A percentile compares a stretch with the other conserved stretches of the same genome.
Conservation (phyloP, 2,797 vertebrate species). For the Rhinophrynus dorsalis region DNA sequence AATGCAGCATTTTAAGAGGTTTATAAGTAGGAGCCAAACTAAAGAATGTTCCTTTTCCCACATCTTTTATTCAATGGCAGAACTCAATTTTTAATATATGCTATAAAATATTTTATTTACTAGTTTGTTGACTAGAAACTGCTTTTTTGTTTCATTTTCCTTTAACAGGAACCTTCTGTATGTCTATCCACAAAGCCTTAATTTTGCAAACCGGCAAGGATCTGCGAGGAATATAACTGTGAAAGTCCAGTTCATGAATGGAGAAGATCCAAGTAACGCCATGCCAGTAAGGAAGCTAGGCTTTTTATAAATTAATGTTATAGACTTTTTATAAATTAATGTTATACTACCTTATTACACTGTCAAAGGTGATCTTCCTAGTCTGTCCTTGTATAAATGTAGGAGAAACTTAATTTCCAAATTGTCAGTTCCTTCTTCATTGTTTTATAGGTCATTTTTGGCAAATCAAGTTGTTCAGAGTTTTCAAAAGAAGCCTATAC, state of each 20-base stretch:
- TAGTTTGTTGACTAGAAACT: not conserved
- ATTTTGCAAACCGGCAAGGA: conserved; percentile 97
- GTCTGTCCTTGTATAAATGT: too few relatives aligned
- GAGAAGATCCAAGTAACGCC: conserved; percentile 92
- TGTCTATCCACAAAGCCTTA: conserved; percentile 95
- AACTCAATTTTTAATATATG: too few relatives aligned
- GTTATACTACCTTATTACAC: too few relatives aligned
- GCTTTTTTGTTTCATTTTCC: conserved; percentile 14
- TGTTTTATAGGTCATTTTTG: conserved; percentile 89
- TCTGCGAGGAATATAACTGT: conserved; percentile 98
- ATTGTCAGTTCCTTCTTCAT: too few relatives aligned
- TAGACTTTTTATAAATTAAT: too few relatives aligned
- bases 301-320: too few relatives aligned
- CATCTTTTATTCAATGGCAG: too few relatives aligned
- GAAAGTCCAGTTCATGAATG: conserved; percentile 98
- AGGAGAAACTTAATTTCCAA: too few relatives aligned
- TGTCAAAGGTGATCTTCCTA: too few relatives aligned
- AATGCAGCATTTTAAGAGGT: too few relatives aligned
- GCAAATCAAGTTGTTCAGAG: conserved; percentile 97
- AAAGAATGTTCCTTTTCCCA: too few relatives aligned
- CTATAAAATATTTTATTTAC: not conserved
- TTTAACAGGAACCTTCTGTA: conserved; percentile 89
- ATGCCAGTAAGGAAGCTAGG: conserved; percentile 80
- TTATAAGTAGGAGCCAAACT: too few relatives aligned
- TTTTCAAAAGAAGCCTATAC: conserved; percentile 96